Evolutionary conservation across 2,888 invertebrate genomes (phyloP).

Genomic region (Miltochrista miniata): DNA sequence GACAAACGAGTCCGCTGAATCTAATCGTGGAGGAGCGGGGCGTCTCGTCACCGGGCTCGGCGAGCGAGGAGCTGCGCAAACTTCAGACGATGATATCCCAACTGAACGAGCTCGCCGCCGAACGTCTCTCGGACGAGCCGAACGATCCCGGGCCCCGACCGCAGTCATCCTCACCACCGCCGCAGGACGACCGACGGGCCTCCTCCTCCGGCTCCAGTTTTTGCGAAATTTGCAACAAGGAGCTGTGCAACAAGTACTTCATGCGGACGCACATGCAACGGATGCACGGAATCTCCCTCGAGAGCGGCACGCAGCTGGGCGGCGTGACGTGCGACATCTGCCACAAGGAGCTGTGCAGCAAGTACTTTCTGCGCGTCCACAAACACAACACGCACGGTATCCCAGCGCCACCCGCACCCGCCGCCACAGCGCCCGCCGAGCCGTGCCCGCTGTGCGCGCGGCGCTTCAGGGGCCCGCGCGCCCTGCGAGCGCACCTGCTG

Average conservation of each 20-base stretch:
- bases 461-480: slow-evolving; percentile 94
- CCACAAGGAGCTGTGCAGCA: slow-evolving; percentile 98
- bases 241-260: slow-evolving; percentile 99
- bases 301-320: slow-evolving; percentile 95
- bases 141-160: slow-evolving; percentile 56
- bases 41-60: slow-evolving; percentile 83
- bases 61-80: slow-evolving; percentile 94
- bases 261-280: slow-evolving; percentile 99
- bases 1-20: slow-evolving; percentile 91
- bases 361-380: slow-evolving; percentile 98
- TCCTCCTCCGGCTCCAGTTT: slow-evolving; percentile 90
- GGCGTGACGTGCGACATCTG: slow-evolving; percentile 98
- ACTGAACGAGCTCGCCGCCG: slow-evolving; percentile 90
- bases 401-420: slow-evolving; percentile 90
- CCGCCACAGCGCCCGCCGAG: slow-evolving; percentile 72
- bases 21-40: slow-evolving; percentile 88
- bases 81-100: slow-evolving; percentile 95
- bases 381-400: slow-evolving; percentile 99
- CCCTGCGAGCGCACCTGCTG: slow-evolving; percentile 93
- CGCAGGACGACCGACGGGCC: slow-evolving; percentile 78
- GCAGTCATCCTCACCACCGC: slow-evolving; percentile 67
- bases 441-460: slow-evolving; percentile 93
- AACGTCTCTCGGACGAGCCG: slow-evolving; percentile 70
- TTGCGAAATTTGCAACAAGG: slow-evolving; percentile 99
- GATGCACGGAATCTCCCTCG: slow-evolving; percentile 98